Conservation (phyloP, 1,140 invertebrate species). For the Capitella teleta region DNA sequence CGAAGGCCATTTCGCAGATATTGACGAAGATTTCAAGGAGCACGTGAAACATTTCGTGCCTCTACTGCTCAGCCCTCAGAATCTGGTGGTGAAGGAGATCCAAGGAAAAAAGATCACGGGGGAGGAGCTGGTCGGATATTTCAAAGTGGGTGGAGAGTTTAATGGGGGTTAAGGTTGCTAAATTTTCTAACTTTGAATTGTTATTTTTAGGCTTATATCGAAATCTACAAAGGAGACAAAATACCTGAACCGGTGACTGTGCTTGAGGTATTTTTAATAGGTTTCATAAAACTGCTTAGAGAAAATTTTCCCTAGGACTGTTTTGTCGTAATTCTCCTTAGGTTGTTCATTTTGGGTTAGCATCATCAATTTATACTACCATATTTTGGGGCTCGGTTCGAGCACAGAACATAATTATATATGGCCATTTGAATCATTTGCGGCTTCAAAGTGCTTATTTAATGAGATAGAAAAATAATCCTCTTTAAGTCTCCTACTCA, state of each 20-base stretch:
- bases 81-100: slow-evolving; percentile 90
- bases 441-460: no score
- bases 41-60: slow-evolving; percentile 77
- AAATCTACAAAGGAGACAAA: slow-evolving; percentile 90
- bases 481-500: no score
- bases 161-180: not conserved
- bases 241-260: slow-evolving; percentile 97
- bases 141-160: slow-evolving; percentile 60
- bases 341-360: no score
- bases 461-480: no score
- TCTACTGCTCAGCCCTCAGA: slow-evolving; percentile 73
- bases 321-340: no score
- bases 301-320: no score
- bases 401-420: no score
- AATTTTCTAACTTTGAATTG: slow-evolving; percentile 6
- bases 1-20: slow-evolving; percentile 84
- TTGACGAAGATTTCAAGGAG: slow-evolving; percentile 83
- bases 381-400: no score
- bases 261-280: slow-evolving; percentile 82
- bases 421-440: no score
- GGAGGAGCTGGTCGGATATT: slow-evolving; percentile 88
- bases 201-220: slow-evolving; percentile 66
- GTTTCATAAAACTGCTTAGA: no score
- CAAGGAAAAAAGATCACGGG: slow-evolving; percentile 85
- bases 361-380: no score